These are phyloP conservation scores for Anastrepha ludens DNA, from an alignment of 1,140 invertebrate species.

Conservation along the genomic window DNA sequence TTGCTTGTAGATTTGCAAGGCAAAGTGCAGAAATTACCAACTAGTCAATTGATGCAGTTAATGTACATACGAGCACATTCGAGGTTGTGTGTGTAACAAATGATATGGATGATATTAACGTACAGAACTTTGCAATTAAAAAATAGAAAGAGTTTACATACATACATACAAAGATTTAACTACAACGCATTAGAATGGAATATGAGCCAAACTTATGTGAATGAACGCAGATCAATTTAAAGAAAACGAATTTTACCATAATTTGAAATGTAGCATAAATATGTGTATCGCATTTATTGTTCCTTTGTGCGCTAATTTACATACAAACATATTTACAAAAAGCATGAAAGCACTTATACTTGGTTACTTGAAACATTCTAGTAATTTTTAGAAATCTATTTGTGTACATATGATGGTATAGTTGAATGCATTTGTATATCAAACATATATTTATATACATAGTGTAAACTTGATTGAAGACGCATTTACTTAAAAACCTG, in stretches of 20 bases:
- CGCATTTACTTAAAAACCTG: slow-evolving; percentile 41
- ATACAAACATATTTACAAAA: slow-evolving; percentile 1
- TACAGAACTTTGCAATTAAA: neutral
- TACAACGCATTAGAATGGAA: neutral
- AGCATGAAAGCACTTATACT: neutral
- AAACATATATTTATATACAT: slow-evolving; percentile 8
- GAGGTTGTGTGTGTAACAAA: neutral
- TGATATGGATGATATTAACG: neutral
- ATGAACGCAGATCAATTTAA: neutral
- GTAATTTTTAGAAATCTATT: slow-evolving; percentile 20
- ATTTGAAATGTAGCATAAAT: neutral
- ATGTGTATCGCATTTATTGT: neutral
- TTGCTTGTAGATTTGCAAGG: no score
- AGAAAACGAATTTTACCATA: neutral
- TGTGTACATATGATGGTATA: neutral
- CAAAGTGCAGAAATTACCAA: neutral
- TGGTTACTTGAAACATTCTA: slow-evolving; percentile 27
- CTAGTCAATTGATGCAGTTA: slow-evolving; percentile 2
- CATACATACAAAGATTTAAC: neutral
- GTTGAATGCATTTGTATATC: neutral
- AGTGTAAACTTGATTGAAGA: slow-evolving; percentile 12
- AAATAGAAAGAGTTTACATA: neutral
- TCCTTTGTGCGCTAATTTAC: neutral
- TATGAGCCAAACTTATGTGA: neutral
- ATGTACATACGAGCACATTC: neutral